Conservation (phyloP, 2,113 vertebrate genomes). For the Polyodon spathula region DNA sequence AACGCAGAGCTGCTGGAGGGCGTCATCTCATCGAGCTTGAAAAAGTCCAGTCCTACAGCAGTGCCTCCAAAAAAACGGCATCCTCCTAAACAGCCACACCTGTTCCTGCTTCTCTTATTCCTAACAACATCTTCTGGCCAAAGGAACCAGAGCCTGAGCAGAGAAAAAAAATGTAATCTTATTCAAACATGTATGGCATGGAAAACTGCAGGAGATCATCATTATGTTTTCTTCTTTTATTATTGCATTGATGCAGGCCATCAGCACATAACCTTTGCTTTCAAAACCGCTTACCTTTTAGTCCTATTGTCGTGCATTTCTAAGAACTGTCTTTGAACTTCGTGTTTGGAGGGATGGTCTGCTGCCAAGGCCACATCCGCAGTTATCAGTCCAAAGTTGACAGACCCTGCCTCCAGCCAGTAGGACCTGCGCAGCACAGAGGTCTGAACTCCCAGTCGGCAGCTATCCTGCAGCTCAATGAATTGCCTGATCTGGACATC, state of each 20-base stretch:
- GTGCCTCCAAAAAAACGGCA: constrained; percentile 91
- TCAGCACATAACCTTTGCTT: too few species aligned
- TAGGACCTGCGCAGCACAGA: constrained; percentile 73
- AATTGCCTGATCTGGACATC: constrained; percentile 83
- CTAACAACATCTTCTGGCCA: constrained; percentile 83
- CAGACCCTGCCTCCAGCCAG: constrained; percentile 92
- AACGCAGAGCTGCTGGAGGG: constrained; percentile 88
- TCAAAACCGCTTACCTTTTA: constrained; percentile 74
- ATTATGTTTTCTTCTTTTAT: too few species aligned
- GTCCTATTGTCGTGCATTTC: constrained; percentile 79
- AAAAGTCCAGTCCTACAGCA: constrained; percentile 77
- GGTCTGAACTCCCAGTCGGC: constrained; percentile 62
- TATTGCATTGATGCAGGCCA: too few species aligned
- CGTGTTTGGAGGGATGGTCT: constrained; percentile 83
- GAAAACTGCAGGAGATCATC: neutral
- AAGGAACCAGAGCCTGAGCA: constrained; percentile 83
- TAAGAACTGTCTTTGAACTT: constrained; percentile 88
- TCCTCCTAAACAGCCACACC: constrained; percentile 90
- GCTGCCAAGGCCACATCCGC: constrained; percentile 88
- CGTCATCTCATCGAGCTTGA: constrained; percentile 81
- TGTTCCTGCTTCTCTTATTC: constrained; percentile 78
- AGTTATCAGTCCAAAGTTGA: constrained; percentile 83
- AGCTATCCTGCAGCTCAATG: constrained; percentile 73
- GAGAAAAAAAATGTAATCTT: neutral
- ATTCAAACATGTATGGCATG: neutral